Conservation (phyloP, 35 echinoderm and acorn worm species). For the Lytechinus pictus region DNA sequence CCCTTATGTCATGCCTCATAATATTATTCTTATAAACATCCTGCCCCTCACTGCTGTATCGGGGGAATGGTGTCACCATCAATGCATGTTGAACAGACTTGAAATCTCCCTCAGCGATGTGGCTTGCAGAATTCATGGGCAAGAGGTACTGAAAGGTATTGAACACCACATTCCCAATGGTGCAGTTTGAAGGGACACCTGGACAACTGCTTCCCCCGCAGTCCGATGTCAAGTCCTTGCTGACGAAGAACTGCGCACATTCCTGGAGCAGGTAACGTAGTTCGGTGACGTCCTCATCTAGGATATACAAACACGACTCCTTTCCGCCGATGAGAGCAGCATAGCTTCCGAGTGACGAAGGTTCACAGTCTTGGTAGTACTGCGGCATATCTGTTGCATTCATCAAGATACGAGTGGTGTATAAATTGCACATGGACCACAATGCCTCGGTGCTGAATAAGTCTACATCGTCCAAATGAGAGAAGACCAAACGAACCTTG, state of each 20-base stretch:
- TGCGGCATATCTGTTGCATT: neutral
- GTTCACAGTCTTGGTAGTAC: neutral
- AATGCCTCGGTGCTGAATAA: conserved; percentile 4
- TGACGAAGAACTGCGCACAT: conserved; percentile 1
- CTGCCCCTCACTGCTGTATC: neutral
- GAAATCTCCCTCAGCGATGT: neutral
- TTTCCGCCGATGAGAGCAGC: neutral
- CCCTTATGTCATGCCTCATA: neutral
- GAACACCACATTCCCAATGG: conserved; percentile 35
- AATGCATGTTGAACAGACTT: neutral
- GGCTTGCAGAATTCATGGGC: neutral
- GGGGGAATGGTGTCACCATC: conserved; percentile 12
- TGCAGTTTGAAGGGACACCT: conserved; percentile 56
- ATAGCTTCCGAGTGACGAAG: neutral
- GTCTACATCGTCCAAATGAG: neutral
- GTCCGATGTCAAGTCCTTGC: neutral
- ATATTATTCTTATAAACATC: conserved; percentile 68
- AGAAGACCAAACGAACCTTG: conserved; percentile 19
- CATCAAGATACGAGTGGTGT: neutral
- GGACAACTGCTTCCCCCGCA: neutral
- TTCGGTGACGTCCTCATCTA: conserved; percentile 6
- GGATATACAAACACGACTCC: neutral
- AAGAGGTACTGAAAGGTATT: conserved; percentile 55
- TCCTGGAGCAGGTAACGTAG: neutral
- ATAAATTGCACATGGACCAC: conserved; percentile 34